Evolutionary conservation across 2,797 vertebrate genomes (phyloP), one percentile per base, ranked within the genome.

Genomic region (Rhinichthys osculus): DNA sequence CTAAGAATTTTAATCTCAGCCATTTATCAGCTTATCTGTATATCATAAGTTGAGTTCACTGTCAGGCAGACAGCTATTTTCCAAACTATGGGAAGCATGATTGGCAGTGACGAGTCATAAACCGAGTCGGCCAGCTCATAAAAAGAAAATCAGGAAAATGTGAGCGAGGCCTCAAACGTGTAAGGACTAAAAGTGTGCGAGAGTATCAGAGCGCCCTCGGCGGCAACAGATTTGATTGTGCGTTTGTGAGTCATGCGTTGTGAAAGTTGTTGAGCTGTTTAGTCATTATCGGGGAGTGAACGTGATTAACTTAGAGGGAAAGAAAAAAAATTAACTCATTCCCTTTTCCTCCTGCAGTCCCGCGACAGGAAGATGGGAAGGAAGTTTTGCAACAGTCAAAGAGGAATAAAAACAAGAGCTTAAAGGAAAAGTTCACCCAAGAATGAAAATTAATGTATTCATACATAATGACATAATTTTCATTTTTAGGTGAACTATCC

Each of bases 191-290:
- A 81, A 88, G 71, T 73, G 77, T 83, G 88, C 62, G 73, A 86
- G 70, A 87, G 76, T 82, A 86, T 80, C 86, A 59, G 62, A 0
- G 3, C 8, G 3, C 47, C 72, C 62, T 82, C 27, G 21, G 54
- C 7, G 23, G 71, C 74, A 81, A 82, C 83, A 70, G 79, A 81
- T 81, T 59, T 0, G 2, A 85, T 17, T 27, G 54, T 76, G 79
- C 38, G 59, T 84, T 82, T 80, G 78, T 84, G 85, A 88, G 88
- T 89, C 77, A 88, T 82, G 74, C 78, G 35, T 71, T 87, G 87
- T 87, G 83, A 88, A 87, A 90, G 89, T 72, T 85, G 85, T 89
- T 72, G 84, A 86, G 85, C 80, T 89, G 23, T 52, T 90, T 89
- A 89, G 88, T 90, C 88, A 90, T 62, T 67, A 44, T 74, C 44